phyloP scores from a whole-genome alignment of 2,113 vertebrate species.

The Callithrix jacchus region DNA sequence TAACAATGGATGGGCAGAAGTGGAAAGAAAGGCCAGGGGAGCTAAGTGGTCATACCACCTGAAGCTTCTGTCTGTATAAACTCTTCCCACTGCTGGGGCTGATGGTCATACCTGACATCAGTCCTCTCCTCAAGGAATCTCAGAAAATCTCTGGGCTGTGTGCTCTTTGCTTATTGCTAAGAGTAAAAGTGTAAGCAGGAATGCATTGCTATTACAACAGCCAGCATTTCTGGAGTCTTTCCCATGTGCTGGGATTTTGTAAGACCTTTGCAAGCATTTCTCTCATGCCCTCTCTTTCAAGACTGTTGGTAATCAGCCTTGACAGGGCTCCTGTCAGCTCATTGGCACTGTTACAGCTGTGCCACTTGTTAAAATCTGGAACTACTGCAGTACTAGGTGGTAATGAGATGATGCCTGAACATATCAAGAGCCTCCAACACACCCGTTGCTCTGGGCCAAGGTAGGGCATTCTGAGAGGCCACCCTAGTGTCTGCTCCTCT shows the following conservation, averaged over 20 bases:
- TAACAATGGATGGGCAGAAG: not conserved
- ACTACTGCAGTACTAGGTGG: not conserved
- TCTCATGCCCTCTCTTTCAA: not conserved
- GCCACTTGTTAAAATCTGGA: not conserved
- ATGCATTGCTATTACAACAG: fast-evolving
- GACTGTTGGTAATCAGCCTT: not conserved
- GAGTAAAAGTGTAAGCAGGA: not conserved
- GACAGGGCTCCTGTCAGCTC: not conserved
- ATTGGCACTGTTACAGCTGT: fast-evolving
- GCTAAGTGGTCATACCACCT: not conserved
- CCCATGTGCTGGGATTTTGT: not conserved
- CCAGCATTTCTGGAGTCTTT: not conserved
- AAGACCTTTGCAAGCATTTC: not conserved
- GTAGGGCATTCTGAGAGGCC: not conserved
- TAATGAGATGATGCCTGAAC: not conserved
- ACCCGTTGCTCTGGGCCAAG: not conserved
- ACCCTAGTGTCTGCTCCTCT: not conserved
- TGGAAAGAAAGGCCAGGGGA: not conserved
- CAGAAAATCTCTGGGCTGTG: not conserved
- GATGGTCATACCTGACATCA: not conserved
- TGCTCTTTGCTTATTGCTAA: not conserved
- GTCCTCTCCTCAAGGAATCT: not conserved
- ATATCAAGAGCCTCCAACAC: not conserved
- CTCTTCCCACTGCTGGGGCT: not conserved
- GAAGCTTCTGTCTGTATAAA: not conserved